phyloP scores from a whole-genome alignment of 2,113 vertebrate species.

The Oreotrochilus melanogaster region DNA sequence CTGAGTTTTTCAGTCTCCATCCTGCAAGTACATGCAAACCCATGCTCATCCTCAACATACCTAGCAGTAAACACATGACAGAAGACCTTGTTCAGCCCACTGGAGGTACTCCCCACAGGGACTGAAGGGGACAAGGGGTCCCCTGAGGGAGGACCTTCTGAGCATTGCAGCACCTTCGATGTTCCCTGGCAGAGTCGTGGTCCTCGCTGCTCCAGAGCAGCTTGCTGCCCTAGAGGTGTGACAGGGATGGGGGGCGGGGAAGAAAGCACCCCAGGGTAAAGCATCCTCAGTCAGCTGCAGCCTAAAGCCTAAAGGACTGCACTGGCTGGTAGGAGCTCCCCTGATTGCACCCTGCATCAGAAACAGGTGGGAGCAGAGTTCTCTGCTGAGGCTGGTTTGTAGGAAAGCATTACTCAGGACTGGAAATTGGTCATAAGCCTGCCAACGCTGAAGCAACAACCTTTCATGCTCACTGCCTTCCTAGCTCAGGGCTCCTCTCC shows the following conservation, averaged over 20 bases:
- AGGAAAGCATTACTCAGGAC: fast-evolving
- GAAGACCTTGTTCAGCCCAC: fast-evolving
- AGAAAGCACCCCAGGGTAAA: neutral
- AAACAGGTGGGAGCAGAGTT: neutral
- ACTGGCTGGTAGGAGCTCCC: neutral
- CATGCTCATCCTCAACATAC: neutral
- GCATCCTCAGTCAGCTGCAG: neutral
- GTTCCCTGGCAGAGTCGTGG: fast-evolving
- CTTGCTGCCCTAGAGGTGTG: fast-evolving
- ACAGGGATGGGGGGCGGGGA: fast-evolving
- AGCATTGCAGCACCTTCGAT: fast-evolving
- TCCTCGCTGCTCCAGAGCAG: neutral
- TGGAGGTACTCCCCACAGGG: fast-evolving
- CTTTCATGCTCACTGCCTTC: neutral
- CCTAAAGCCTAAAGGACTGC: neutral
- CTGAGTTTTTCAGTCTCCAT: fast-evolving
- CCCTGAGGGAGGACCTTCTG: fast-evolving
- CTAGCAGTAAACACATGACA: neutral
- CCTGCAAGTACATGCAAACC: neutral
- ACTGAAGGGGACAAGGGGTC: fast-evolving
- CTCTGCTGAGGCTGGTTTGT: neutral
- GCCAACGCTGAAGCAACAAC: neutral
- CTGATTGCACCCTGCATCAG: neutral
- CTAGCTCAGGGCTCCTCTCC: neutral
- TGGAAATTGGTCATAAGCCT: neutral